A percentile compares a stretch with the other conserved stretches of the same genome.
These are phyloP conservation scores for Rotaria macrura DNA, from an alignment of 2,888 invertebrate species.

Conservation along the genomic window DNA sequence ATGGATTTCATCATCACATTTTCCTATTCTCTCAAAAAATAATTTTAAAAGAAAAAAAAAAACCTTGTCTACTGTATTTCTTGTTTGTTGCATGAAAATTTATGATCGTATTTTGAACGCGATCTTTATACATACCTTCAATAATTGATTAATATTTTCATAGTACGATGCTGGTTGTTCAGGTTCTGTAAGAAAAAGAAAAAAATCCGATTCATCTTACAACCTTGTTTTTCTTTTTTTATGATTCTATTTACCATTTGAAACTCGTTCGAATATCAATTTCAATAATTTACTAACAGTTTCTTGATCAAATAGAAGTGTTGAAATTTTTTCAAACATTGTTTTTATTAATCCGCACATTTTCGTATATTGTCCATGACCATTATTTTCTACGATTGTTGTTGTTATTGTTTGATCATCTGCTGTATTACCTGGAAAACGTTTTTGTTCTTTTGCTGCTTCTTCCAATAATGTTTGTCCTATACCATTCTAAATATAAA, in stretches of 20 bases:
- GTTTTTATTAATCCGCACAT: slow-evolving; percentile 6
- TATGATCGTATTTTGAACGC: too few relatives aligned
- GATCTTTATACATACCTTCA: background rate
- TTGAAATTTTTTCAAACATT: slow-evolving; percentile 16
- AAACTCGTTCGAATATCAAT: background rate
- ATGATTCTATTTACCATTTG: background rate
- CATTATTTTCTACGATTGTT: background rate
- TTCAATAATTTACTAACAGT: background rate
- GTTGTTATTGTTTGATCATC: background rate
- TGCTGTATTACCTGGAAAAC: background rate
- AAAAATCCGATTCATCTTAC: background rate
- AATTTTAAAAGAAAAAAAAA: too few relatives aligned
- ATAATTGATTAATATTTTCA: slow-evolving; percentile 17
- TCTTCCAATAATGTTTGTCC: slow-evolving; percentile 1
- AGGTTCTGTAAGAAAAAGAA: background rate
- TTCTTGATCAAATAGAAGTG: slow-evolving; percentile 16
- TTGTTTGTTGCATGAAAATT: too few relatives aligned
- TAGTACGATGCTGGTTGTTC: slow-evolving; percentile 3
- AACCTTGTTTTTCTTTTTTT: background rate
- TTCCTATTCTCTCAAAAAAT: too few relatives aligned
- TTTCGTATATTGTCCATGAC: slow-evolving; percentile 10
- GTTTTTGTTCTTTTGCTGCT: slow-evolving; percentile 15
- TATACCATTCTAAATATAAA: background rate
- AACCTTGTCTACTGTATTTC: too few relatives aligned
- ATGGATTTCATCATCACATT: too few relatives aligned